phyloP scores from a whole-genome alignment of 2,888 invertebrate species.

The Hydraecia micacea region DNA sequence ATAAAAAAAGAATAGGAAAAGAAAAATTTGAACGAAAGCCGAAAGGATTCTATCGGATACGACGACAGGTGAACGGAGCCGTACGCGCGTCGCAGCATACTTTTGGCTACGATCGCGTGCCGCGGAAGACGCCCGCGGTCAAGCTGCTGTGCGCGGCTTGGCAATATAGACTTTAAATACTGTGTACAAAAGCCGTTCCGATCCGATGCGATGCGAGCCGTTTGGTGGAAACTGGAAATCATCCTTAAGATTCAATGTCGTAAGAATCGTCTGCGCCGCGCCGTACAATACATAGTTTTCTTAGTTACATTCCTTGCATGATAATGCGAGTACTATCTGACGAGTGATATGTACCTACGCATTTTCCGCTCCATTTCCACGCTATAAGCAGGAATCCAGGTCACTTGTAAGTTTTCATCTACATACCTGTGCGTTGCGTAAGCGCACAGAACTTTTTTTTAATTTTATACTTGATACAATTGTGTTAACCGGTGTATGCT shows the following conservation, averaged over 20 bases:
- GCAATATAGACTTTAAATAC: too few relatives aligned
- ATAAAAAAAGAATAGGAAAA: too few relatives aligned
- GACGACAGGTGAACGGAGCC: too few relatives aligned
- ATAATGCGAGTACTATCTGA: slow-evolving; percentile 6
- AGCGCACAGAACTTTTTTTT: slow-evolving; percentile 22
- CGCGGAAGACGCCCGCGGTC: too few relatives aligned
- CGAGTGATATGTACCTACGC: slow-evolving; percentile 10
- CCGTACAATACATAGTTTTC: slow-evolving; percentile 13
- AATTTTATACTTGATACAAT: slow-evolving; percentile 13
- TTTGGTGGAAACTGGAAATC: too few relatives aligned
- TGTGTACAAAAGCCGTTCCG: too few relatives aligned
- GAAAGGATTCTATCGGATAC: too few relatives aligned
- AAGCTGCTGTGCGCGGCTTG: too few relatives aligned
- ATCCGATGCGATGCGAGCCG: too few relatives aligned
- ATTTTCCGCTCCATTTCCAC: slow-evolving; percentile 57
- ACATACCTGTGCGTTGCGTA: slow-evolving; percentile 26
- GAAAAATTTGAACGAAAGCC: too few relatives aligned
- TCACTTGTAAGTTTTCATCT: slow-evolving; percentile 54
- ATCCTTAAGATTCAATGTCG: slow-evolving; percentile 4
- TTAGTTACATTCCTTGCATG: slow-evolving; percentile 22
- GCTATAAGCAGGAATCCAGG: slow-evolving; percentile 45
- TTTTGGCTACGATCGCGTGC: too few relatives aligned
- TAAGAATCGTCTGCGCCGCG: slow-evolving; percentile 14
- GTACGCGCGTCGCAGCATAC: too few relatives aligned
- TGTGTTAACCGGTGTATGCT: background rate